Evolutionary conservation across 2,888 invertebrate species (phyloP).

Genomic region (Congeria kusceri): DNA sequence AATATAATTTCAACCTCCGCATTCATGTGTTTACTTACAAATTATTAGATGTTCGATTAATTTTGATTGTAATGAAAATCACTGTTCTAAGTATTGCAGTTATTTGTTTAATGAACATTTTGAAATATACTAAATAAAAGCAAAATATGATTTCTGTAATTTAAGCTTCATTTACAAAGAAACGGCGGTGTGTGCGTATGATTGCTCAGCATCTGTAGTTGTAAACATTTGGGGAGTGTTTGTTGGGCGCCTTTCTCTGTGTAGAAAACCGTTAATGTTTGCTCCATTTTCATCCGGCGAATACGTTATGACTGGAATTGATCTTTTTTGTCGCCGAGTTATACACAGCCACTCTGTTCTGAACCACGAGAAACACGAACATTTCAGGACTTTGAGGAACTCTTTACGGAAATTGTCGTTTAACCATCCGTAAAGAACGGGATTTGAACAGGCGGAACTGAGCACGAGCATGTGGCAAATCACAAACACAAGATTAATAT

Average conservation of each 20-base stretch:
- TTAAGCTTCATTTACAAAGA: background rate
- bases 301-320: slow-evolving; percentile 49
- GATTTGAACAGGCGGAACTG: slow-evolving; percentile 96
- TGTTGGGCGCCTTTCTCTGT: slow-evolving; percentile 38
- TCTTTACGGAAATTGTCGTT: slow-evolving; percentile 97
- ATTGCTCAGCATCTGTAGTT: slow-evolving; percentile 60
- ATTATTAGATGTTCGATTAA: too few species aligned
- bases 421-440: slow-evolving; percentile 95
- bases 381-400: slow-evolving; percentile 87
- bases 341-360: slow-evolving; percentile 25
- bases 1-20: too few species aligned
- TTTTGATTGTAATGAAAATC: too few species aligned
- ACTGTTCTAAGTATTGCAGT: too few species aligned
- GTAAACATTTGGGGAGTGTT: slow-evolving; percentile 56
- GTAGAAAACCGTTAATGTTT: slow-evolving; percentile 36
- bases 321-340: slow-evolving; percentile 7
- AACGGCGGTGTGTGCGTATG: slow-evolving; percentile 36
- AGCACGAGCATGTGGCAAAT: slow-evolving; percentile 91
- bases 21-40: too few species aligned
- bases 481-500: slow-evolving; percentile 85
- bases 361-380: slow-evolving; percentile 63
- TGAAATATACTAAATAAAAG: too few species aligned
- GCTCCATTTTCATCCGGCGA: slow-evolving; percentile 47
- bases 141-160: too few species aligned
- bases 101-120: too few species aligned